phyloP scores from a whole-genome alignment of 2,888 invertebrate species.

The Flexamia atlantica region DNA sequence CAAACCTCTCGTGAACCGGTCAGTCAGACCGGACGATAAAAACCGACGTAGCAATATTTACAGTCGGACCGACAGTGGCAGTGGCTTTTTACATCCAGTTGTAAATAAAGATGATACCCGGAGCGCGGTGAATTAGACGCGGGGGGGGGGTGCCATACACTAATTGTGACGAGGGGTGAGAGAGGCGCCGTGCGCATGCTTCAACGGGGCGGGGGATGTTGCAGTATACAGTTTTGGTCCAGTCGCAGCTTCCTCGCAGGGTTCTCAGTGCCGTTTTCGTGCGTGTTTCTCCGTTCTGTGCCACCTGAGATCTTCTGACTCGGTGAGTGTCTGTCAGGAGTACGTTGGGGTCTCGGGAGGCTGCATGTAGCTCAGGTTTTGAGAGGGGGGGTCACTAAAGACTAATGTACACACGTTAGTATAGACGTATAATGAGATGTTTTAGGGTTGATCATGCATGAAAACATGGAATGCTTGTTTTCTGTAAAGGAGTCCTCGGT shows the following conservation, averaged over 20 bases:
- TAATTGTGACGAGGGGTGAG: conserved; percentile 1
- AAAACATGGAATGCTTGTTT: too few relatives aligned
- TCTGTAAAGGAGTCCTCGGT: too few relatives aligned
- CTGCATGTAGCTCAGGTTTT: too few relatives aligned
- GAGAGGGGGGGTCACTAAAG: too few relatives aligned
- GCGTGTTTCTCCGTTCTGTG: background rate
- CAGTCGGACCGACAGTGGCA: background rate
- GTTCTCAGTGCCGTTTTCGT: conserved; percentile 1
- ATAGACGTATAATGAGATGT: too few relatives aligned
- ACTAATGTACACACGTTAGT: too few relatives aligned
- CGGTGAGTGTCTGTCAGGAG: background rate
- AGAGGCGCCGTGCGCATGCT: background rate
- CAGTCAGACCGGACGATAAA: background rate
- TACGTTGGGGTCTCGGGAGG: too few relatives aligned
- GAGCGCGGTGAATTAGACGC: conserved; percentile 33
- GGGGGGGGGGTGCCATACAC: conserved; percentile 18
- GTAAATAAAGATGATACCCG: conserved; percentile 39
- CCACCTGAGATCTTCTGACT: background rate
- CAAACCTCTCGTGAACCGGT: background rate
- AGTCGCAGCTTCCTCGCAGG: background rate
- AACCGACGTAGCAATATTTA: background rate
- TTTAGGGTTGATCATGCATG: too few relatives aligned
- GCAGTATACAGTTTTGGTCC: conserved; percentile 32
- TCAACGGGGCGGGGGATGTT: conserved; percentile 14
- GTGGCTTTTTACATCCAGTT: conserved; percentile 15